Evolutionary conservation across 2,888 invertebrate genomes (phyloP).

Genomic region (Drosophila stalkeri): DNA sequence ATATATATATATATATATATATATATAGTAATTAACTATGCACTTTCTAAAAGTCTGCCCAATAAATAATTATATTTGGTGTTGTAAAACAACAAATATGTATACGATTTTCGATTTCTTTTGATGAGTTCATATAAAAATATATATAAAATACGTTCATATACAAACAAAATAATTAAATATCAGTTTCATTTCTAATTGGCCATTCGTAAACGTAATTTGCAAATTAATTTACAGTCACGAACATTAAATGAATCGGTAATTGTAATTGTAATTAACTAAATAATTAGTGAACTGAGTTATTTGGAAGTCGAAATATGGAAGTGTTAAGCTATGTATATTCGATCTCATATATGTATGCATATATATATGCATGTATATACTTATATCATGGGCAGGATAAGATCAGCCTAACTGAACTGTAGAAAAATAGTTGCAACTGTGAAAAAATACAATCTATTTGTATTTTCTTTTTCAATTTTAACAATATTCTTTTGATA

Average conservation of each 20-base stretch:
- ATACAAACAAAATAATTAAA: conserved; percentile 39
- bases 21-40: conserved; percentile 25
- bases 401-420: conserved; percentile 29
- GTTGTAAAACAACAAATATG: conserved; percentile 54
- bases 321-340: conserved; percentile 5
- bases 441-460: conserved; percentile 12
- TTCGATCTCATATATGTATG: neutral
- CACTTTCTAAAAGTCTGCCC: conserved; percentile 55
- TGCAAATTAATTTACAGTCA: conserved; percentile 32
- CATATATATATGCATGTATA: neutral
- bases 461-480: neutral
- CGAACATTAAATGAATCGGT: conserved; percentile 11
- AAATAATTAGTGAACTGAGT: conserved; percentile 25
- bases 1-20: conserved; percentile 4
- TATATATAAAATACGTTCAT: conserved; percentile 52
- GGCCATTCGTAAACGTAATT: conserved; percentile 46
- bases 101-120: conserved; percentile 33
- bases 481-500: conserved; percentile 22
- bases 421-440: conserved; percentile 25
- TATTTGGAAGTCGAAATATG: conserved; percentile 19
- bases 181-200: conserved; percentile 51
- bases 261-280: conserved; percentile 30
- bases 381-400: conserved; percentile 22
- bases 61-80: conserved; percentile 52
- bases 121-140: conserved; percentile 25